A percentile compares a stretch with the other conserved stretches of the same genome.
Conservation (phyloP, 1,140 invertebrate genomes). For the Drosophila sp. region DNA sequence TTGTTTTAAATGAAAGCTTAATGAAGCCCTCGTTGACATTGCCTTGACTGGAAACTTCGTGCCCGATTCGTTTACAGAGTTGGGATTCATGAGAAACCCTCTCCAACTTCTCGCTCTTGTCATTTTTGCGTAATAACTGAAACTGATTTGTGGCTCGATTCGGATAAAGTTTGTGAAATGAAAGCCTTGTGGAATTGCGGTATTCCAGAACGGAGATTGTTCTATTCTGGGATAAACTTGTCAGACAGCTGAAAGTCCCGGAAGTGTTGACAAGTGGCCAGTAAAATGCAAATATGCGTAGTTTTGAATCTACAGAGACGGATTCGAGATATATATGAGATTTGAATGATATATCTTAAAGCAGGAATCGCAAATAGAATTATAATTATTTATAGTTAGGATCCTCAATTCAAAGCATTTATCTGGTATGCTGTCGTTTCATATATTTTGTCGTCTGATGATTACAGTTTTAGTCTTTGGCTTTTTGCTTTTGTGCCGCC, state of each 20-base stretch:
- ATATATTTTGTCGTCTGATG: slow-evolving; percentile 28
- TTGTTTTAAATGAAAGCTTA: slow-evolving; percentile 77
- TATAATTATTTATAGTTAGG: too few species aligned
- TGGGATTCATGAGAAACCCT: not conserved
- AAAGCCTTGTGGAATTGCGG: slow-evolving; percentile 26
- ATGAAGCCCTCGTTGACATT: slow-evolving; percentile 51
- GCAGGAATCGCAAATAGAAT: too few species aligned
- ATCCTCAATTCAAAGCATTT: not conserved
- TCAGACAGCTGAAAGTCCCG: slow-evolving; percentile 1
- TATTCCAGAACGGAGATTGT: slow-evolving; percentile 8
- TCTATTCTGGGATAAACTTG: slow-evolving; percentile 3
- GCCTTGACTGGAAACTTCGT: slow-evolving; percentile 12
- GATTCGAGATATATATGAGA: too few species aligned
- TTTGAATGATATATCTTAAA: too few species aligned
- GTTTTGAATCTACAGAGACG: not conserved
- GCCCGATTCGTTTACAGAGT: slow-evolving; percentile 31
- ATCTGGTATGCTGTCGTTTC: slow-evolving; percentile 13
- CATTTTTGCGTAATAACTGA: slow-evolving; percentile 66
- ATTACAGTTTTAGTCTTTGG: slow-evolving; percentile 36
- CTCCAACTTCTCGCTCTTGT: not conserved
- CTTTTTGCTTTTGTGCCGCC: slow-evolving; percentile 17
- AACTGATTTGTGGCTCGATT: slow-evolving; percentile 63
- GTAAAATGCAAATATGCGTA: not conserved
- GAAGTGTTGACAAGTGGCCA: not conserved
- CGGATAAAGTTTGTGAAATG: slow-evolving; percentile 55